Evolutionary conservation across 2,888 invertebrate species (phyloP).

Genomic region (Ganaspis brasiliensis): DNA sequence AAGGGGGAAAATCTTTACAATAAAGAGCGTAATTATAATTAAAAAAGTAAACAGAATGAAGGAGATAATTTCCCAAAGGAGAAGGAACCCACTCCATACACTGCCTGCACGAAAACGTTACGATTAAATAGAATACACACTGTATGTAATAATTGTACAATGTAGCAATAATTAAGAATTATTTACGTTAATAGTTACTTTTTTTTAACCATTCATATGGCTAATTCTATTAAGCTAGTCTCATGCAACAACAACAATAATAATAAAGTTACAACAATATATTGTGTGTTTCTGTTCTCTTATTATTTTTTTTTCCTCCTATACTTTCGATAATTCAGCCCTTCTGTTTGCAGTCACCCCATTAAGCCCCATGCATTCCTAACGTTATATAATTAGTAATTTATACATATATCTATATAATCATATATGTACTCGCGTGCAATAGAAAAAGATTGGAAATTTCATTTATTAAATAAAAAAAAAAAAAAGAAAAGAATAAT

Average conservation of each 20-base stretch:
- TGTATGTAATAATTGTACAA: slow-evolving; percentile 71
- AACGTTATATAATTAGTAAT: slow-evolving; percentile 2
- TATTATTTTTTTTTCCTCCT: slow-evolving; percentile 57
- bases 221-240: slow-evolving; percentile 79
- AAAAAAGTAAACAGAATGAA: slow-evolving; percentile 6
- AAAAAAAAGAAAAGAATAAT: slow-evolving; percentile 13
- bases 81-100: slow-evolving; percentile 71
- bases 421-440: slow-evolving; percentile 49
- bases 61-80: slow-evolving; percentile 63
- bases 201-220: slow-evolving; percentile 73
- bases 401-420: slow-evolving; percentile 16
- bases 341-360: slow-evolving; percentile 62
- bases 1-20: not conserved
- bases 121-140: slow-evolving; percentile 77
- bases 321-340: slow-evolving; percentile 47
- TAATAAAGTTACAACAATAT: slow-evolving; percentile 77
- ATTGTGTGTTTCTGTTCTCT: slow-evolving; percentile 67
- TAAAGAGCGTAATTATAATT: slow-evolving; percentile 2
- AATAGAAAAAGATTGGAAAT: slow-evolving; percentile 70
- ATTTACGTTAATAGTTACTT: slow-evolving; percentile 75
- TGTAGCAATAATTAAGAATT: slow-evolving; percentile 76
- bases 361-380: slow-evolving; percentile 60
- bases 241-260: slow-evolving; percentile 79
- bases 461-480: slow-evolving; percentile 47
- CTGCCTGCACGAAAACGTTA: slow-evolving; percentile 75